These are phyloP conservation scores for Pantherophis guttatus DNA, from an alignment of 2,113 vertebrate species.

Conservation along the genomic window DNA sequence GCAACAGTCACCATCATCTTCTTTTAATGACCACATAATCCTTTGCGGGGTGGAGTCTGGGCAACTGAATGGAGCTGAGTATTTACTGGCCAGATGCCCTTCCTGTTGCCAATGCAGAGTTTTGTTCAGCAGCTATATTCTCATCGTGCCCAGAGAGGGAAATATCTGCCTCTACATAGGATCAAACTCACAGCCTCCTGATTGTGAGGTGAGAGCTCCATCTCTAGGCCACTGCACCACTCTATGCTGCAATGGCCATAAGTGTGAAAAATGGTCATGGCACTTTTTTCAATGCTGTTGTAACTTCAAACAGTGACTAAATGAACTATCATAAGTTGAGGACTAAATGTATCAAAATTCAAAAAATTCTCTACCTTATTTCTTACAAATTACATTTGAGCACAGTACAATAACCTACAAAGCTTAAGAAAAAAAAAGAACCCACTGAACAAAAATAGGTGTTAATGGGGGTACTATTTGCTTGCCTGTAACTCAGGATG, in stretches of 20 bases:
- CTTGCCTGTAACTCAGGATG: background rate
- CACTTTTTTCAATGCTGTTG: background rate
- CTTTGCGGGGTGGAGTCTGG: no score
- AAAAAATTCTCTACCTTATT: background rate
- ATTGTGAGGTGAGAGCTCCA: no score
- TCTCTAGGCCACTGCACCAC: no score
- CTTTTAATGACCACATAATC: no score
- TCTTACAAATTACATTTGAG: background rate
- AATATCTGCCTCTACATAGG: no score
- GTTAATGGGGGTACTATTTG: background rate
- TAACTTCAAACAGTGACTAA: background rate
- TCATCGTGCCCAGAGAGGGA: no score
- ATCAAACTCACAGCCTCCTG: no score
- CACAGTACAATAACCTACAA: background rate
- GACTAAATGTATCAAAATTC: background rate
- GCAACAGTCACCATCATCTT: background rate
- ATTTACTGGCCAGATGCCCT: no score
- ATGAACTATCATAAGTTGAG: background rate
- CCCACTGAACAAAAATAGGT: background rate
- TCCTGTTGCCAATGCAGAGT: no score
- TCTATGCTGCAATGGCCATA: background rate
- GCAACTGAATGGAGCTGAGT: no score
- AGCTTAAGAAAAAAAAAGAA: background rate
- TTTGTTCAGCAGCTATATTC: no score
- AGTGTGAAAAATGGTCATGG: background rate